Evolutionary conservation across 2,888 invertebrate species (phyloP), one percentile per base, ranked within the genome.

Genomic region (Ochropleura plecta): DNA sequence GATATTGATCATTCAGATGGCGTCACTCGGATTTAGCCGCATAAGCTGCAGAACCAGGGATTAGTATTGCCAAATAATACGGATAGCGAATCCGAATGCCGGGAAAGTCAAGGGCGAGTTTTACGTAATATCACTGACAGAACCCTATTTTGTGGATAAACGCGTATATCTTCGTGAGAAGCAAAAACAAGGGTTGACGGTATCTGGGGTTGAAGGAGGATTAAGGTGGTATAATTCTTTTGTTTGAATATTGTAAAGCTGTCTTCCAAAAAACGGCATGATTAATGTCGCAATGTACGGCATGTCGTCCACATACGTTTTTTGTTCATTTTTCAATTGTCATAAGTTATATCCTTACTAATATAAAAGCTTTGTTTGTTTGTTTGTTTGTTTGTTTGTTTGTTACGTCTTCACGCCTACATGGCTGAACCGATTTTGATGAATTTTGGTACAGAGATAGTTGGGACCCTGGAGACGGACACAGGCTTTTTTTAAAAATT

Each of bases 11-110:
- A 67, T 68, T 63, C 59, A 55, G 62, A 53, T 78, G 70, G 70
- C 73, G 70, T 82, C 82, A 65, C 20, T 64, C 70, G 16, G 53
- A 20, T 49, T 63, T 69, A 69, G 70, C 63, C 66, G 62, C 73
- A 78, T 70, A 73, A 78, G 73, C 59, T 81, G 57, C 49, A 70
- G 63, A 78, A 59, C 49, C 67, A 67, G 63, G 62, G 63, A 73
- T 82, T 78, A 78, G 70, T 75, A 83, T 76, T 77, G 73, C 72
- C 68, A 67, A 79, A 79, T 83, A 83, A 79, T 73, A 82, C 55
- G 48, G 59, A 59, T 68, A 59, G 74, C 65, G 49, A 70, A 73
- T 78, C 55, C 57, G 67, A 82, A 70, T 57, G 59, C 70, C 55
- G 55, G 62, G 42, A n/a, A 68, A 70, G 75, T 73, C 76, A 82